A percentile compares a stretch with the other conserved stretches of the same genome.
Conservation (phyloP, 2,113 vertebrate genomes). For the Pygoscelis adeliae region DNA sequence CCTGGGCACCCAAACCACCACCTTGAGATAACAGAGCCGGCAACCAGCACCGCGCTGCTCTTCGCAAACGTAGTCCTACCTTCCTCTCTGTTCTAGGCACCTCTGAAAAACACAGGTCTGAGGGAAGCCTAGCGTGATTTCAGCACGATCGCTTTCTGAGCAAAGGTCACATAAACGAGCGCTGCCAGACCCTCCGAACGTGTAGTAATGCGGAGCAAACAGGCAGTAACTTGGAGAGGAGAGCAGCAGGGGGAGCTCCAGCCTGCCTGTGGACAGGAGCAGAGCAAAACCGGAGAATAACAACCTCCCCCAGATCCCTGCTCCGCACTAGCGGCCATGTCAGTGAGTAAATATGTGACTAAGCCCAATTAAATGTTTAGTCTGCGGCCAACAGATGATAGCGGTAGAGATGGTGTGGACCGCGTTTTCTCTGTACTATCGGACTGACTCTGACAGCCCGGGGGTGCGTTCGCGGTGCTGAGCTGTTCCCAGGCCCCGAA, state of each 20-base stretch:
- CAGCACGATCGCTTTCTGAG: background rate
- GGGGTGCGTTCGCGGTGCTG: background rate
- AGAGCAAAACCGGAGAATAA: background rate
- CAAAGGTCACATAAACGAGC: background rate
- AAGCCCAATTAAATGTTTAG: conserved; percentile 55
- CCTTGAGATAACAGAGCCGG: fast-evolving
- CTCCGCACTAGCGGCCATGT: conserved; percentile 32
- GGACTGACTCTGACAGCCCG: background rate
- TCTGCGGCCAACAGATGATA: conserved; percentile 37
- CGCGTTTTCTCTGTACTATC: background rate
- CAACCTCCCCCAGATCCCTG: background rate
- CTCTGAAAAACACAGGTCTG: background rate
- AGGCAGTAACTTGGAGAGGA: background rate
- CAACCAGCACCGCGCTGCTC: background rate
- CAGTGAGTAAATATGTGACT: conserved; percentile 62
- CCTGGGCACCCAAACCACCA: background rate
- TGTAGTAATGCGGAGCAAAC: fast-evolving
- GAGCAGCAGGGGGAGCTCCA: conserved; percentile 78
- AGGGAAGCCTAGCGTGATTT: too few relatives aligned
- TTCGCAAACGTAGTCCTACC: background rate
- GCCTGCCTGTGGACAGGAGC: background rate
- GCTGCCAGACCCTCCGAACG: background rate
- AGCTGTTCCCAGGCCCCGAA: background rate
- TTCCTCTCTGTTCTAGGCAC: background rate
- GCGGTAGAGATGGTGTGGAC: background rate